These are phyloP conservation scores for Oreochromis grahami DNA, from an alignment of 2,797 vertebrate genomes.

Conservation along the genomic window DNA sequence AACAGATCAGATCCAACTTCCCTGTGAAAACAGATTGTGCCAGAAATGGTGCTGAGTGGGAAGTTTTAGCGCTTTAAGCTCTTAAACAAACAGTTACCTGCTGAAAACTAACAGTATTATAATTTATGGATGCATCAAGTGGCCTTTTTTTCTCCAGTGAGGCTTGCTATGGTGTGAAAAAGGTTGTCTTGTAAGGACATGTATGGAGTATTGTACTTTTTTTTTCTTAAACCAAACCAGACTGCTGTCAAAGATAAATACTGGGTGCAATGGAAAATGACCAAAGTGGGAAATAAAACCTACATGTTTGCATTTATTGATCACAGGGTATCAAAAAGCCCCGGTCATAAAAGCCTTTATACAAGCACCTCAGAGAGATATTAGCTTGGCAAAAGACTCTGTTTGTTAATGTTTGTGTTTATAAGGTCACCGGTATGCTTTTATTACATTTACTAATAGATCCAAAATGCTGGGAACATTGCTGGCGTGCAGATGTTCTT, in stretches of 20 bases:
- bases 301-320: constrained; percentile 17
- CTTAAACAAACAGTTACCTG: not conserved
- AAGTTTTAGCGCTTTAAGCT: not conserved
- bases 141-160: not conserved
- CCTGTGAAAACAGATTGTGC: not conserved
- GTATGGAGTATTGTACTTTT: not conserved
- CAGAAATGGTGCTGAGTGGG: not conserved
- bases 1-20: not conserved
- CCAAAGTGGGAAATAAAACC: constrained; percentile 14
- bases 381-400: not conserved
- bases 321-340: constrained; percentile 12
- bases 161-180: not conserved
- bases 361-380: constrained; percentile 21
- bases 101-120: not conserved
- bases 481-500: constrained; percentile 56
- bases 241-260: constrained; percentile 19
- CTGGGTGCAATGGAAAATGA: constrained; percentile 32
- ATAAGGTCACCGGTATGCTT: constrained; percentile 57
- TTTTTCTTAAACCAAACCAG: constrained; percentile 36
- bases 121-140: not conserved
- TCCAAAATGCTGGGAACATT: constrained; percentile 38
- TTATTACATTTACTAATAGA: constrained; percentile 52
- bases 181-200: not conserved
- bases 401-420: constrained; percentile 57
- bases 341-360: constrained; percentile 15